phyloP scores from a whole-genome alignment of 2,113 vertebrate genomes.

The Uria aalge region DNA sequence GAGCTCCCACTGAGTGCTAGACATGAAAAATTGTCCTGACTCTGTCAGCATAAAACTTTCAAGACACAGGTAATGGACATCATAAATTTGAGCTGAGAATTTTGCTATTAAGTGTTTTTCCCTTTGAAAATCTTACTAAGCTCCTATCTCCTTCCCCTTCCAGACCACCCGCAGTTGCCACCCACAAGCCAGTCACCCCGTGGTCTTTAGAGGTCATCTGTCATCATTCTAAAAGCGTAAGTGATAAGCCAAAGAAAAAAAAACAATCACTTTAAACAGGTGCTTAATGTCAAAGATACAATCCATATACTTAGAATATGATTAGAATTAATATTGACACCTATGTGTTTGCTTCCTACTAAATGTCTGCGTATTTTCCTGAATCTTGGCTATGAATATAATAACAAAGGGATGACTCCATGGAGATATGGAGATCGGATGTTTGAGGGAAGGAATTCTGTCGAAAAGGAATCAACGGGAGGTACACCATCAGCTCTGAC shows the following conservation, averaged over 20 bases:
- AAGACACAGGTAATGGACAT: slow-evolving; percentile 7
- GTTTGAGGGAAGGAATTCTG: background rate
- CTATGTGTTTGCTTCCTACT: background rate
- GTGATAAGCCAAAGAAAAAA: background rate
- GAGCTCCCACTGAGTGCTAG: background rate
- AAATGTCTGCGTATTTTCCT: background rate
- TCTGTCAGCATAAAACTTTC: background rate
- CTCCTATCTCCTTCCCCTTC: background rate
- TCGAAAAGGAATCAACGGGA: background rate
- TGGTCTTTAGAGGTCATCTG: background rate
- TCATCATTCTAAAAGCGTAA: background rate
- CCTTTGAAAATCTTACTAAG: background rate
- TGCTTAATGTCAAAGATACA: background rate
- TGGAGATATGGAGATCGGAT: background rate
- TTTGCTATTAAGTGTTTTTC: background rate
- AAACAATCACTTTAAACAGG: background rate
- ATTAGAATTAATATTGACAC: background rate
- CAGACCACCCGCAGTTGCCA: background rate
- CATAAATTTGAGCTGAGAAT: background rate
- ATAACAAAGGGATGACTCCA: background rate
- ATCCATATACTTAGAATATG: background rate
- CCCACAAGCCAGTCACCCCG: background rate
- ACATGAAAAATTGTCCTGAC: background rate
- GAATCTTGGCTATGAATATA: background rate
- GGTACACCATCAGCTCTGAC: background rate